A percentile compares a stretch with the other conserved stretches of the same genome.
phyloP scores from a whole-genome alignment of 2,113 vertebrate species.

The Ictidomys tridecemlineatus region DNA sequence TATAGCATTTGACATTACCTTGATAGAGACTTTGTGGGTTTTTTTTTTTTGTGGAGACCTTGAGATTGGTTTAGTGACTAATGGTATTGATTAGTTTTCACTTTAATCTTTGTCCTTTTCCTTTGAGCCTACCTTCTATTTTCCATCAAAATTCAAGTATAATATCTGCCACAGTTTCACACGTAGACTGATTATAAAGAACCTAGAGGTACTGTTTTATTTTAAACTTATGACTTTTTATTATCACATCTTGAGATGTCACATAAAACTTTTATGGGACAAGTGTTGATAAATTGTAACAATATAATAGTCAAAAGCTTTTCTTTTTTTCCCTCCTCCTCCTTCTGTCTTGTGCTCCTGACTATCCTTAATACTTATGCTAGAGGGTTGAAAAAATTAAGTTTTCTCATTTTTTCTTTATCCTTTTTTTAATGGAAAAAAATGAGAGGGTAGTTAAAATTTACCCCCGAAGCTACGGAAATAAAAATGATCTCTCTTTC shows the following conservation, averaged over 20 bases:
- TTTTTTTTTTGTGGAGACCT: not conserved
- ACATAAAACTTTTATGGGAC: constrained; percentile 65
- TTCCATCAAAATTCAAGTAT: constrained; percentile 30
- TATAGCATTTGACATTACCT: not conserved
- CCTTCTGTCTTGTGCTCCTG: constrained; percentile 23
- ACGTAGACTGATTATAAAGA: constrained; percentile 35
- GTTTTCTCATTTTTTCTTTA: constrained; percentile 43
- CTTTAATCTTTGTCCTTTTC: not conserved
- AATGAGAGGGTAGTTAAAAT: constrained; percentile 71
- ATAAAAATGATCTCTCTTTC: constrained; percentile 67
- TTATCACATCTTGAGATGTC: constrained; percentile 57
- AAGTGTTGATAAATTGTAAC: constrained; percentile 70
- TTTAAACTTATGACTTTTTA: constrained; percentile 71
- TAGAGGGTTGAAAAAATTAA: constrained; percentile 63
- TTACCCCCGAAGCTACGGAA: constrained; percentile 67
- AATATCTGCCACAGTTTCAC: constrained; percentile 35
- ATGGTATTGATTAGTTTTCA: not conserved
- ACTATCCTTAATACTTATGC: constrained; percentile 52
- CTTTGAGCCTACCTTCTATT: not conserved
- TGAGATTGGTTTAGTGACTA: not conserved
- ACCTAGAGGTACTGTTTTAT: constrained; percentile 61
- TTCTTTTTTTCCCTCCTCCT: not conserved
- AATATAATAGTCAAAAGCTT: constrained; percentile 54
- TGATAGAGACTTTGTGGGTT: not conserved
- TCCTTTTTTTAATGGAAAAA: constrained; percentile 67